These are phyloP conservation scores for Drosophila fuyamai DNA, from an alignment of 1,140 invertebrate genomes.

Conservation along the genomic window DNA sequence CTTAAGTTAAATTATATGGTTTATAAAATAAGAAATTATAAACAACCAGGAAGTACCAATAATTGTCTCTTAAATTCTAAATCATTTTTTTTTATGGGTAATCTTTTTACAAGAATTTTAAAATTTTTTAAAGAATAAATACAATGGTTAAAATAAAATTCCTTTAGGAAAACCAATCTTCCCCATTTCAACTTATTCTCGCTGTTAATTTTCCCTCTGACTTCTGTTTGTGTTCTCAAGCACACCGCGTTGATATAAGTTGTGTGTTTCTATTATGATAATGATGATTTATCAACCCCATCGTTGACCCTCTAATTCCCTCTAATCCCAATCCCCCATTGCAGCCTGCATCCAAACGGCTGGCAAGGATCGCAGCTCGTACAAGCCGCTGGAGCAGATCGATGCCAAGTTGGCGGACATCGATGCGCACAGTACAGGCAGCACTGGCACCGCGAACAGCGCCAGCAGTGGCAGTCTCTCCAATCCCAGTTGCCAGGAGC, in stretches of 20 bases:
- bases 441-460: constrained; percentile 45
- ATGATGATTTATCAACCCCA: not conserved
- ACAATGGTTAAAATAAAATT: no score
- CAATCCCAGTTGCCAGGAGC: constrained; percentile 50
- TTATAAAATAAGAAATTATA: no score
- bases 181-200: no score
- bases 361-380: constrained; percentile 86
- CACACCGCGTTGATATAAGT: not conserved
- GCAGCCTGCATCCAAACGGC: constrained; percentile 86
- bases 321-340: not conserved
- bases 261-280: no score
- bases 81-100: no score
- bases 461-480: constrained; percentile 44
- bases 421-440: constrained; percentile 69
- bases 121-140: no score
- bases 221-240: not conserved
- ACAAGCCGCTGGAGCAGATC: constrained; percentile 86
- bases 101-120: no score
- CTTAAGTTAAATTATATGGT: no score
- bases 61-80: no score
- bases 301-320: not conserved
- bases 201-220: no score
- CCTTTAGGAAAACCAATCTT: no score
- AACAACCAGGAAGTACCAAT: no score
- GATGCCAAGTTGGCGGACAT: constrained; percentile 77